A percentile compares a stretch with the other conserved stretches of the same genome.
Evolutionary conservation across 1,140 invertebrate species (phyloP).

Genomic region (Diachasmimorpha longicaudata): DNA sequence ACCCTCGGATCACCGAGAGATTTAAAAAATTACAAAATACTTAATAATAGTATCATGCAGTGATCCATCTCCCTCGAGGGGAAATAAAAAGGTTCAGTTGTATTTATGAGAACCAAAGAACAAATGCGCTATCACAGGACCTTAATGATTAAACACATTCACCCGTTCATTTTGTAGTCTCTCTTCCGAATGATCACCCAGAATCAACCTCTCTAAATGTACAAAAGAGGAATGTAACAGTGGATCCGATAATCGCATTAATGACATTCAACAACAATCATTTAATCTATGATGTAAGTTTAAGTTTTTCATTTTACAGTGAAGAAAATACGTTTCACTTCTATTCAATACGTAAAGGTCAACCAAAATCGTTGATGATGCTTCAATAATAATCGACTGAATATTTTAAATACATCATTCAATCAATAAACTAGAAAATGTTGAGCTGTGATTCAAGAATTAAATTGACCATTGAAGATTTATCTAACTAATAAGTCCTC

Average conservation of each 20-base stretch:
- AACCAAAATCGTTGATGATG: not conserved
- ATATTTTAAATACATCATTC: not conserved
- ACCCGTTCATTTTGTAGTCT: conserved; percentile 1
- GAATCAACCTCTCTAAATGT: conserved; percentile 36
- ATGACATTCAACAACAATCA: conserved; percentile 37
- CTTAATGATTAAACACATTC: not conserved
- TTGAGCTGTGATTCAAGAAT: not conserved
- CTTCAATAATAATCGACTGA: not conserved
- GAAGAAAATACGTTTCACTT: conserved; percentile 17
- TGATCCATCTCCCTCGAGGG: not conserved
- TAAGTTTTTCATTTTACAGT: not conserved
- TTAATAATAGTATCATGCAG: conserved; percentile 22
- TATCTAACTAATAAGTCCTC: no score
- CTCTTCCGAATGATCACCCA: conserved; percentile 38
- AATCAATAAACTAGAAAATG: not conserved
- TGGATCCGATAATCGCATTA: conserved; percentile 42
- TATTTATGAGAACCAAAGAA: not conserved
- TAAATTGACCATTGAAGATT: not conserved
- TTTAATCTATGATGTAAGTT: conserved; percentile 3
- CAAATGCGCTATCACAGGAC: conserved; percentile 5
- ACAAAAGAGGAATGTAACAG: conserved; percentile 58
- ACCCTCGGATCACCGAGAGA: conserved; percentile 5
- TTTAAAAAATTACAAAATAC: conserved; percentile 51
- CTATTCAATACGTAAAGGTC: not conserved
- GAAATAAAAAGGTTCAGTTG: not conserved